A percentile compares a stretch with the other conserved stretches of the same genome.
Evolutionary conservation across 1,140 invertebrate species (phyloP).

Genomic region (Araneus ventricosus): DNA sequence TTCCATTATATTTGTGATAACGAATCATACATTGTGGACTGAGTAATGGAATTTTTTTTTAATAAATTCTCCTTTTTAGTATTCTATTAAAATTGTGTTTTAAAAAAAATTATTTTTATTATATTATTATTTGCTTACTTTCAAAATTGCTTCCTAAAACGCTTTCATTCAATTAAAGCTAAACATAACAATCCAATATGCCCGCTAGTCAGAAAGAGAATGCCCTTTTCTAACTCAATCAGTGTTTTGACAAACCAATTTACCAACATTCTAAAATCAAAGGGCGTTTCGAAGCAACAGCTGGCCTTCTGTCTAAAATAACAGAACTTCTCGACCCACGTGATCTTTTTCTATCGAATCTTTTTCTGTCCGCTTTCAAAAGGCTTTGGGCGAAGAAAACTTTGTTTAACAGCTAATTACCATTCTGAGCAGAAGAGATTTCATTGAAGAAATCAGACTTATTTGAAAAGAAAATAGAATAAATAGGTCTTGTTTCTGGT

Average conservation of each 20-base stretch:
- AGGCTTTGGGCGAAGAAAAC: background rate
- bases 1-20: too few species aligned
- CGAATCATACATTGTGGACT: too few species aligned
- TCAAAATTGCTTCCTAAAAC: too few species aligned
- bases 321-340: background rate
- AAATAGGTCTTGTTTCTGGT: background rate
- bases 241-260: background rate
- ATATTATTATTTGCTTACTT: too few species aligned
- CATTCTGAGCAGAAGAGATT: background rate
- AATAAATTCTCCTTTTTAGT: too few species aligned
- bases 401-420: background rate
- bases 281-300: background rate
- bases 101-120: too few species aligned
- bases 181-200: too few species aligned
- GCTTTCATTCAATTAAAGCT: too few species aligned
- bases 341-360: background rate
- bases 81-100: too few species aligned
- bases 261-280: background rate
- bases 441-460: background rate
- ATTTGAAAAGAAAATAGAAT: background rate
- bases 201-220: too few species aligned
- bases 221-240: background rate
- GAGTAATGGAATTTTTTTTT: too few species aligned
- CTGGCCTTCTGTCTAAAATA: background rate
- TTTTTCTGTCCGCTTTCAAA: background rate